A percentile compares a stretch with the other conserved stretches of the same genome.
phyloP scores from a whole-genome alignment of 1,140 invertebrate species.

The Neodiprion pinetum region DNA sequence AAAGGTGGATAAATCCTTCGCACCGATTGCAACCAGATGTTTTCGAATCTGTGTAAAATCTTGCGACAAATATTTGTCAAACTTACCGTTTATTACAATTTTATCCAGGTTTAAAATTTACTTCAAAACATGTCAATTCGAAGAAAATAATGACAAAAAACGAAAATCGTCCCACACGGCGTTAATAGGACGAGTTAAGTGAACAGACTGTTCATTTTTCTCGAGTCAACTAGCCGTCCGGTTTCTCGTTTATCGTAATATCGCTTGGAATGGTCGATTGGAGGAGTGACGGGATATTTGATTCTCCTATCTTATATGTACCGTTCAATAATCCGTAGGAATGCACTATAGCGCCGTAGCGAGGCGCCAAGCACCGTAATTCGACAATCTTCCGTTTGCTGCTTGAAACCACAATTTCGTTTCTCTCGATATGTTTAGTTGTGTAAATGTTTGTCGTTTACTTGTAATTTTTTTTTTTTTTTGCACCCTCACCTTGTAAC shows the following conservation, averaged over 20 bases:
- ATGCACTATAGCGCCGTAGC: not conserved
- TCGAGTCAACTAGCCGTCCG: too few species aligned
- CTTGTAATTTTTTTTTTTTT: not conserved
- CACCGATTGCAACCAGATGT: too few species aligned
- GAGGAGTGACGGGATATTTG: not conserved
- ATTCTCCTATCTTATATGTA: not conserved
- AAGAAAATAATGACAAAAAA: too few species aligned
- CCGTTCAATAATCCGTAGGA: not conserved
- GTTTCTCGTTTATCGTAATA: not conserved
- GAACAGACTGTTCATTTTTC: too few species aligned
- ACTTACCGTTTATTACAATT: too few species aligned
- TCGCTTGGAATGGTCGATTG: not conserved
- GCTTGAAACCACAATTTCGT: slow-evolving; percentile 1
- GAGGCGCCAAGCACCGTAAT: not conserved
- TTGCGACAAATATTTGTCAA: too few species aligned
- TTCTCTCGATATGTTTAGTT: slow-evolving; percentile 12
- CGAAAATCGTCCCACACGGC: too few species aligned
- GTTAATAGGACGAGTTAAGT: too few species aligned
- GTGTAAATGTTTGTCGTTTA: not conserved
- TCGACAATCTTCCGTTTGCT: not conserved
- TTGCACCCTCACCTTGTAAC: not conserved
- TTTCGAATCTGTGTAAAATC: too few species aligned
- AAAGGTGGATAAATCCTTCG: too few species aligned
- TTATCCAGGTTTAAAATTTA: too few species aligned
- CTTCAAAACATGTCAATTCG: too few species aligned